Evolutionary conservation across 1,140 invertebrate species (phyloP).

Genomic region (Harlomillsia oculata): DNA sequence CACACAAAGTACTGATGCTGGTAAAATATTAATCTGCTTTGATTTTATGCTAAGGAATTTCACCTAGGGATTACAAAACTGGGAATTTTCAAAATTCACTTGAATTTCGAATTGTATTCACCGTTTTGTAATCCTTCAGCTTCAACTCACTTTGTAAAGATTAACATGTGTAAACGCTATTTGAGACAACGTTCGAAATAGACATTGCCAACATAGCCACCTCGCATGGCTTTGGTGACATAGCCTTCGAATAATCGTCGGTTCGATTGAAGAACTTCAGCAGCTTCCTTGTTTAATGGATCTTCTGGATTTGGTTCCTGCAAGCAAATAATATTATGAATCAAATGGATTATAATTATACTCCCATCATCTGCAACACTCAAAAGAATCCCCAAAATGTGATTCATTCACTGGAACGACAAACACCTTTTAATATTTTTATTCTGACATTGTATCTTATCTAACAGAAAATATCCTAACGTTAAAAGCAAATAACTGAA

Average conservation of each 20-base stretch:
- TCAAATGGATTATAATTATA: too few species aligned
- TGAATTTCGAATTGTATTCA: too few species aligned
- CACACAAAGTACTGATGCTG: too few species aligned
- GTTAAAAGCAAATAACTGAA: neutral
- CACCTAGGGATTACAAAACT: too few species aligned
- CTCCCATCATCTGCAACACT: too few species aligned
- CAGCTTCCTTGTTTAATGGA: conserved; percentile 97
- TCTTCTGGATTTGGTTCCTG: conserved; percentile 98
- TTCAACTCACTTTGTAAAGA: too few species aligned
- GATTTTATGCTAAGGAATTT: too few species aligned
- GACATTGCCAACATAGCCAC: conserved; percentile 81
- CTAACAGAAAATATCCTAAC: neutral
- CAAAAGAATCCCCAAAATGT: neutral
- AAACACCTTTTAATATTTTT: too few species aligned
- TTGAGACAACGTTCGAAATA: conserved; percentile 95
- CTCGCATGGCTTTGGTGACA: conserved; percentile 89
- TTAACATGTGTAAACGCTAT: conserved; percentile 50
- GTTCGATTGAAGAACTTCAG: conserved; percentile 90
- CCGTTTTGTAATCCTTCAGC: too few species aligned
- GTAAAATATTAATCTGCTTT: too few species aligned
- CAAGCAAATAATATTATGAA: conserved; percentile 21
- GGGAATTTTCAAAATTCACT: too few species aligned
- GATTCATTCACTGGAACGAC: neutral
- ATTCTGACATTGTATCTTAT: neutral
- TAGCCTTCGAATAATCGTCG: conserved; percentile 90